These are phyloP conservation scores for Cephalopholis sonnerati DNA, from an alignment of 2,113 vertebrate species.

Conservation along the genomic window DNA sequence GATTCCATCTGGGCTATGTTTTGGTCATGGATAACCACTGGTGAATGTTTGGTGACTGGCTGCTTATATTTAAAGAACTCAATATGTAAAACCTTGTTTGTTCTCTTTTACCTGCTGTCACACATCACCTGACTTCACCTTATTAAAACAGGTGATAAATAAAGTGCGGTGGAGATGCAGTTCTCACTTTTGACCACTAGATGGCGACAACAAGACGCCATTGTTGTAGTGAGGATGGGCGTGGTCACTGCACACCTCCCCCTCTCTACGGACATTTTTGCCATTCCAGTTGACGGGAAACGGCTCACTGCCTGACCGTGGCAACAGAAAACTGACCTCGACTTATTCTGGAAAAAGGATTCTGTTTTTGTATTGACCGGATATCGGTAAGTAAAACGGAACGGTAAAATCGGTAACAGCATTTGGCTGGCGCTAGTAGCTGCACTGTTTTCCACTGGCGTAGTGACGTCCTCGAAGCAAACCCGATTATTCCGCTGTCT, in stretches of 20 bases:
- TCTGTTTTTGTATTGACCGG: neutral
- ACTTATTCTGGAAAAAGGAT: neutral
- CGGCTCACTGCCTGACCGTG: accelerated
- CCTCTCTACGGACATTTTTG: conserved; percentile 59
- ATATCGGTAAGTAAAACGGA: conserved; percentile 31
- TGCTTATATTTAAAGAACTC: no score
- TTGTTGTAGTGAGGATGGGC: conserved; percentile 27
- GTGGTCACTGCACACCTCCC: conserved; percentile 56
- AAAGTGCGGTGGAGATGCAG: neutral
- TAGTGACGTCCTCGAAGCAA: neutral
- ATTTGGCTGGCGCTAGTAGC: neutral
- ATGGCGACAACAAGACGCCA: neutral
- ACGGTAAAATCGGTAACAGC: accelerated
- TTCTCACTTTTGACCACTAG: neutral
- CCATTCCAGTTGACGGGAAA: conserved; percentile 40
- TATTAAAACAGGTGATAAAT: no score
- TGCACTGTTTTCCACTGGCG: neutral
- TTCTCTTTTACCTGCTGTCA: no score
- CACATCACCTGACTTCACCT: no score
- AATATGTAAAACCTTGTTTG: no score
- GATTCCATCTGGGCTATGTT: no score
- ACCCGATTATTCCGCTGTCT: neutral
- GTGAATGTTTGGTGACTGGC: no score
- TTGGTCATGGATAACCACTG: no score
- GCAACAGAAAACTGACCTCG: neutral